phyloP scores from a whole-genome alignment of 2,888 invertebrate genomes.

The Drosophila austrosaltans region DNA sequence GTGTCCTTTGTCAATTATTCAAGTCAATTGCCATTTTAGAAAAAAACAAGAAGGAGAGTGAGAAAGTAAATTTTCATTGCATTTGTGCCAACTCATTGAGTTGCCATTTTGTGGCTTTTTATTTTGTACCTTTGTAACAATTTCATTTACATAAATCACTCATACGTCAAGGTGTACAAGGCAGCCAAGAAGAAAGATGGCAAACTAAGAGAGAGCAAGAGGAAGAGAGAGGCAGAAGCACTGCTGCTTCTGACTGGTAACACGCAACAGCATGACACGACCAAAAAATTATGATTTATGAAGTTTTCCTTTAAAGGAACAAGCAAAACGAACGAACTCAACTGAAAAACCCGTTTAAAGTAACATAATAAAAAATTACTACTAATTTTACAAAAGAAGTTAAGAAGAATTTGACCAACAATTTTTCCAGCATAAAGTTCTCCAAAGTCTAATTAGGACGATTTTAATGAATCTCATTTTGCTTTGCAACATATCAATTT shows the following conservation, averaged over 20 bases:
- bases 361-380: neutral
- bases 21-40: neutral
- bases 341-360: constrained; percentile 11
- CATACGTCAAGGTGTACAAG: constrained; percentile 59
- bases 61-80: constrained; percentile 5
- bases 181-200: neutral
- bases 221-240: neutral
- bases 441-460: constrained; percentile 38
- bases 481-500: constrained; percentile 45
- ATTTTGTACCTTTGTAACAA: constrained; percentile 39
- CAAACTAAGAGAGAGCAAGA: neutral
- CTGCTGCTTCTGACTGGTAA: constrained; percentile 42
- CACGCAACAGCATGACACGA: constrained; percentile 66
- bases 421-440: neutral
- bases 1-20: constrained; percentile 6
- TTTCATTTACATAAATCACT: constrained; percentile 75
- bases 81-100: constrained; percentile 26
- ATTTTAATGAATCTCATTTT: constrained; percentile 33
- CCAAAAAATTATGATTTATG: constrained; percentile 69
- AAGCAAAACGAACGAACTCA: neutral
- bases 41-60: constrained; percentile 1
- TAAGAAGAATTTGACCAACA: neutral
- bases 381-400: neutral
- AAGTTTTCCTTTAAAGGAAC: constrained; percentile 10
- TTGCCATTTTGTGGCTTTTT: constrained; percentile 28